Percentiles rank a stretch among this genome's conserved stretches.
phyloP scores from a whole-genome alignment of 2,113 vertebrate species.

The Mus spicilegus region DNA sequence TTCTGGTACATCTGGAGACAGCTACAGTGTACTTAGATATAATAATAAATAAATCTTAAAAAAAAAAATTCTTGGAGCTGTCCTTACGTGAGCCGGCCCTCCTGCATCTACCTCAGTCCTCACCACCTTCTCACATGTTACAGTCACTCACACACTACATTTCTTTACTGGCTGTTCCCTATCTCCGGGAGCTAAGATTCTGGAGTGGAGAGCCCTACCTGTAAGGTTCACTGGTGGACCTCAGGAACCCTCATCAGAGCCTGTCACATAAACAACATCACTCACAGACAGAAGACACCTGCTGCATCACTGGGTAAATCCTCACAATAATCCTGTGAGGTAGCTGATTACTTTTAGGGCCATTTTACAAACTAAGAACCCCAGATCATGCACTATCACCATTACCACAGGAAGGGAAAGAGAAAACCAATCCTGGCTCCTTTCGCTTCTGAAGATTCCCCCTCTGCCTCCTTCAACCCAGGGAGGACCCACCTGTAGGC shows the following conservation, averaged over 20 bases:
- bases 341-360: background rate
- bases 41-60: too few relatives aligned
- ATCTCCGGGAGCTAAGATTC: background rate
- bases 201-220: background rate
- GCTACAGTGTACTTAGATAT: too few relatives aligned
- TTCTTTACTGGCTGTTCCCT: background rate
- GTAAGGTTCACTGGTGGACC: background rate
- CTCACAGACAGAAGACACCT: background rate
- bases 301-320: background rate
- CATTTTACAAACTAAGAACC: conserved; percentile 22
- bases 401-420: background rate
- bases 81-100: background rate
- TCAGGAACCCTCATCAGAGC: background rate
- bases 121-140: background rate
- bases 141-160: background rate
- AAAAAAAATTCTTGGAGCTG: background rate
- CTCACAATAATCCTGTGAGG: background rate
- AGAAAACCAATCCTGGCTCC: conserved; percentile 79
- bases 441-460: conserved; percentile 84
- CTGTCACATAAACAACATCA: background rate
- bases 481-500: fast-evolving
- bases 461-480: conserved; percentile 81
- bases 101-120: background rate
- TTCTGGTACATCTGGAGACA: too few relatives aligned
- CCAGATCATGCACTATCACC: background rate